These are phyloP conservation scores for Gambelia wislizenii DNA, from an alignment of 2,797 vertebrate genomes.

Conservation along the genomic window DNA sequence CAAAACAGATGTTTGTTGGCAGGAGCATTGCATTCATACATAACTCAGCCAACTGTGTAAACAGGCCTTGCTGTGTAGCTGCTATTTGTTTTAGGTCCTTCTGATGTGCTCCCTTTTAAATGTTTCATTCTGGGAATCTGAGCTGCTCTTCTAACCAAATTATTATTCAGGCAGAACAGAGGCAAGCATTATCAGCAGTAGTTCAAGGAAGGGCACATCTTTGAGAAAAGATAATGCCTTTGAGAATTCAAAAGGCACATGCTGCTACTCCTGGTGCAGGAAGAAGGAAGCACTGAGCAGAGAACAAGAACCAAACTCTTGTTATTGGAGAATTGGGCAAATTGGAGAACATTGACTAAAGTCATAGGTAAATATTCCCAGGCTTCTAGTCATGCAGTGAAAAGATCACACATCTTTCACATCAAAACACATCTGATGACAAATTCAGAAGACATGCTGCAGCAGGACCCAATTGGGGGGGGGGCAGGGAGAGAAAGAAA, in stretches of 20 bases:
- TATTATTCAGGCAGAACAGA: not conserved
- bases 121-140: not conserved
- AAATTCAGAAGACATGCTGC: not conserved
- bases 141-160: not conserved
- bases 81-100: not conserved
- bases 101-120: constrained; percentile 6
- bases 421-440: not conserved
- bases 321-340: not conserved
- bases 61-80: constrained; percentile 3
- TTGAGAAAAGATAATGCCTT: not conserved
- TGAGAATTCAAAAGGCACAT: not conserved
- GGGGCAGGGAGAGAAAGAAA: not conserved
- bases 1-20: constrained; percentile 17
- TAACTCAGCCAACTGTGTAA: constrained; percentile 23
- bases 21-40: constrained; percentile 13
- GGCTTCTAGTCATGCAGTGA: not conserved
- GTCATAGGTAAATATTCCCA: not conserved
- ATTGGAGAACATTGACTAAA: not conserved
- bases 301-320: not conserved
- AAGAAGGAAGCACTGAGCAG: not conserved
- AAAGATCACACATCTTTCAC: not conserved
- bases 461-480: not conserved
- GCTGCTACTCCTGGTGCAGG: not conserved
- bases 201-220: constrained; percentile 2
- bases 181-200: not conserved